Evolutionary conservation across 2,888 invertebrate genomes (phyloP), one percentile per base, ranked within the genome.

Genomic region (Mycalesis mineus): DNA sequence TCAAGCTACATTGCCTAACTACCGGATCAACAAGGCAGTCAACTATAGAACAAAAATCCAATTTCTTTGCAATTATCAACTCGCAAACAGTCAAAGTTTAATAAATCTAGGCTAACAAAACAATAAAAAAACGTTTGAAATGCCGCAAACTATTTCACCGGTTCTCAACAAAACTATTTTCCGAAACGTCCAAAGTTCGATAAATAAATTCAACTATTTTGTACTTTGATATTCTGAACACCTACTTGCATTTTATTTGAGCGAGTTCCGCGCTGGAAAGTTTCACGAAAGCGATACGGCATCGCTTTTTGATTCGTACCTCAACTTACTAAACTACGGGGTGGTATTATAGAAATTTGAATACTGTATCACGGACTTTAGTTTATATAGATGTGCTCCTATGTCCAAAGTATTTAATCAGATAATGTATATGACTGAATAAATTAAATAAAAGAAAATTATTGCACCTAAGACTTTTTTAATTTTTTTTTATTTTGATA

Each of bases 171-270:
- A 22, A 28, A 11, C 11, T 33, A 33, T 22, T 42, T 5, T 11
- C 28, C 6, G 22, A 4, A 1, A 0, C 42, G 42, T 11, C 22
- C n/a, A 28, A 42, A 42, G 22, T 53, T 53, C 42, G 48, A 36
- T 49, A 42, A 58, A 58, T 44, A 48, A 53, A 53, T 53, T 49
- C 53, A 13, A 40, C 22, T 48, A 48, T 57, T 45, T 14, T 36
- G 52, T 41, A 22, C 22, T 36, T 52, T 11, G 15, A 48, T 48
- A 58, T 58, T 42, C 48, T 36, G 36, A 15, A 53, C 48, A 48
- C 29, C 36, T 42, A 42, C 42, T 42, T 41, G 41, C 40, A 41
- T 57, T 53, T 53, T 58, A 53, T 53, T 31, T 22, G 37, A 42
- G 17, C 57, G 33, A 47, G 42, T 42, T 42, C 6, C 11, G 22